Percentiles rank a stretch among this genome's conserved stretches.
Conservation (phyloP, 1,140 invertebrate genomes). For the Argopecten irradians region DNA sequence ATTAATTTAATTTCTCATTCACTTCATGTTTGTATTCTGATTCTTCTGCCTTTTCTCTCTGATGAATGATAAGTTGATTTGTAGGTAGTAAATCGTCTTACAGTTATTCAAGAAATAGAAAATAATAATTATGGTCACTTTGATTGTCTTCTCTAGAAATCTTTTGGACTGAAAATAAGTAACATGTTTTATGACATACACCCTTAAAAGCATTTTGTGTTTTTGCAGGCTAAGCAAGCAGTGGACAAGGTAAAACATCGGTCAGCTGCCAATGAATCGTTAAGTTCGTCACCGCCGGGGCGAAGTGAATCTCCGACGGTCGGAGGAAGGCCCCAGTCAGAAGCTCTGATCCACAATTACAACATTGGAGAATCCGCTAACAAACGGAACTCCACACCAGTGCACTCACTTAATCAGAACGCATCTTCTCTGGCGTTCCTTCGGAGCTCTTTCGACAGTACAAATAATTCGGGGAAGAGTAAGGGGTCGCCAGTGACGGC, state of each 20-base stretch:
- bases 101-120: not conserved
- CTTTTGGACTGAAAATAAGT: not conserved
- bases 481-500: slow-evolving; percentile 74
- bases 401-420: slow-evolving; percentile 40
- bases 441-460: slow-evolving; percentile 61
- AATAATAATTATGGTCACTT: not conserved
- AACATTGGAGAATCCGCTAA: slow-evolving; percentile 45
- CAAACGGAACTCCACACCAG: slow-evolving; percentile 60
- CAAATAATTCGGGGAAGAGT: slow-evolving; percentile 61
- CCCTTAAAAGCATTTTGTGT: not conserved
- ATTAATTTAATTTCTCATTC: no score
- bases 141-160: not conserved
- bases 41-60: no score
- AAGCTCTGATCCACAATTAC: slow-evolving; percentile 36
- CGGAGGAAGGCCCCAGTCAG: slow-evolving; percentile 33
- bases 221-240: slow-evolving; percentile 72
- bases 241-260: slow-evolving; percentile 65
- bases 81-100: no score
- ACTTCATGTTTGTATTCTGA: no score
- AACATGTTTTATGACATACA: not conserved
- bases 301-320: slow-evolving; percentile 55
- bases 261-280: slow-evolving; percentile 55
- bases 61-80: no score
- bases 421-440: slow-evolving; percentile 55
- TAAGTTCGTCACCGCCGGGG: not conserved